These are phyloP conservation scores for Pimephales promelas DNA, from an alignment of 2,113 vertebrate species.

Conservation along the genomic window DNA sequence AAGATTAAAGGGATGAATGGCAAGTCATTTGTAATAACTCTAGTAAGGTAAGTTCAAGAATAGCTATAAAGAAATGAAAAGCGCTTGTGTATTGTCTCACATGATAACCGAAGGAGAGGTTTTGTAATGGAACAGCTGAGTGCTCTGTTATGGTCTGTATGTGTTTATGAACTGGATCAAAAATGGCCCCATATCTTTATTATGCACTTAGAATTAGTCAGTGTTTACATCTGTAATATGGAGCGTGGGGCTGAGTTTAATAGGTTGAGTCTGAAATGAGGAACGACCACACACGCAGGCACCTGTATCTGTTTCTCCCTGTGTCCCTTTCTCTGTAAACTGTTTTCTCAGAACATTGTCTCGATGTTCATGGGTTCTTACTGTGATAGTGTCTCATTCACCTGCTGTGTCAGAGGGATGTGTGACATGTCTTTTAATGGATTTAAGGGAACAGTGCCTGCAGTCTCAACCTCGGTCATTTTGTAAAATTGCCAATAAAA, in stretches of 20 bases:
- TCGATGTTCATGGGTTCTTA: background rate
- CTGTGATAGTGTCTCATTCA: constrained; percentile 32
- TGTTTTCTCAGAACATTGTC: background rate
- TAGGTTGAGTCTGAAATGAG: constrained; percentile 1
- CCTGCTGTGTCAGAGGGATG: constrained; percentile 36
- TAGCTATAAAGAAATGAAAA: constrained; percentile 36
- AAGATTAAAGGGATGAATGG: constrained; percentile 32
- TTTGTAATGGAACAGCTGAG: constrained; percentile 7
- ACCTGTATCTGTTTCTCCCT: background rate
- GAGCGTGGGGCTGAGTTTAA: constrained; percentile 18
- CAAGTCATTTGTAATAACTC: background rate
- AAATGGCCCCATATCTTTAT: constrained; percentile 4
- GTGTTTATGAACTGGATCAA: constrained; percentile 18
- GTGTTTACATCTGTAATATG: constrained; percentile 37
- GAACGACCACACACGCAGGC: constrained; percentile 35
- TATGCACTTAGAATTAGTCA: constrained; percentile 27
- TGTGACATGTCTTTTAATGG: background rate
- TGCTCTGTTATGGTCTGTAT: constrained; percentile 21
- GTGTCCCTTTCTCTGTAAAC: background rate
- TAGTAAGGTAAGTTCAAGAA: constrained; percentile 28
- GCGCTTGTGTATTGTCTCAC: constrained; percentile 8
- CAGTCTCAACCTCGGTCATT: background rate
- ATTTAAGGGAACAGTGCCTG: background rate
- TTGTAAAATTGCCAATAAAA: background rate
- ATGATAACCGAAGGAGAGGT: background rate